Evolutionary conservation across 1,140 invertebrate species (phyloP), one percentile per base, ranked within the genome.

Genomic region (Andrena cerasifolii): DNA sequence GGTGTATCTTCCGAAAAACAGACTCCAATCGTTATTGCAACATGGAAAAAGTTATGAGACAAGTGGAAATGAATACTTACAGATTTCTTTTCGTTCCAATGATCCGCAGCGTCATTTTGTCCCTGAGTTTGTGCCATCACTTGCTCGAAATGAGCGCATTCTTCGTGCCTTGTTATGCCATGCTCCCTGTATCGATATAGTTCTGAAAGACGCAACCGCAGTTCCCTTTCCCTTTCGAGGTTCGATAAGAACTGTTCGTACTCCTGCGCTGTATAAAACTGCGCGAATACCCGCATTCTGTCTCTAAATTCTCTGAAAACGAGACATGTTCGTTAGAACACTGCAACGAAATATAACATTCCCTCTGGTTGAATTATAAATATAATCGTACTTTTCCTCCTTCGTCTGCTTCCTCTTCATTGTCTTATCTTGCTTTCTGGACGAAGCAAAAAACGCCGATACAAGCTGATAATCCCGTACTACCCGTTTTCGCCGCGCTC

Each of bases 391-490:
- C 96, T 94, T 95, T 92, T 97, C 96, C 89, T 96, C 95, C 94
- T 96, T 95, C 79, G 94, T 94, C 88, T 92, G 93, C 89, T 94
- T 96, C 90, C 94, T 95, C 89, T 94, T 95, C 59, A 93, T 74
- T 86, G 92, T 75, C 89, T 93, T 90, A 84, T 93, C 89, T 91
- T 40, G 36, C 10, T 93, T 94, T 89, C 91, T 93, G 79, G 91
- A 93, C 82, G 86, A 92, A 90, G 85, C 78, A 92, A 97, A 98
- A 90, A 97, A 98, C 76, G 96, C 94, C 0, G 96, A 95, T 12
- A 97, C 96, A 56, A 98, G 93, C 87, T 97, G 97, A 90, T 96
- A 98, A 91, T 98, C 97, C 68, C 97, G 92, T 24, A 97, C 96
- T 47, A 98, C 95, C 54, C 97, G 93, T 95, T 98, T 99, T 89